Base-by-base conservation (phyloP, 2,888 invertebrate species). In the Helleia helle region DNA sequence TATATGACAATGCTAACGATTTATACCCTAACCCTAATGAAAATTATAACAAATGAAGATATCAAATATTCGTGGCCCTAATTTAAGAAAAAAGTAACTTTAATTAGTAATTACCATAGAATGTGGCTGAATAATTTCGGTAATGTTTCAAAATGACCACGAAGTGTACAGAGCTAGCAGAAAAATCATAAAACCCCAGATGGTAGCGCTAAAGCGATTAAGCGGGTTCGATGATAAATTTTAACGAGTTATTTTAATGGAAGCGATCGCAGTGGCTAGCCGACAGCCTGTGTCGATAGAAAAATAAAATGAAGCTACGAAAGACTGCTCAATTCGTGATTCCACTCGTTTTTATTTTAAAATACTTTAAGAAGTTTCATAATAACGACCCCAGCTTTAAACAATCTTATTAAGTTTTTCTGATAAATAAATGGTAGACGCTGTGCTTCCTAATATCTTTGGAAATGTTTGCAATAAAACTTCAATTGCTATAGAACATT, bases 231-330 rank as follows among this genome's bases (percentile, higher is more conserved):
- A 84, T 83, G 83, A 84, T 84, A 84, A 83, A 84, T 84, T 84
- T 84, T 84, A 84, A 84, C 83, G 83, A 84, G 83, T 81, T 81
- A 84, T 84, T 83, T 84, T 83, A 84, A 84, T 80, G 83, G 81
- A 73, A 73, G 79, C 79, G 77, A 84, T 84, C 81, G 72, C 75
- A 79, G 80, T 71, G 81, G 81, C 77, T 67, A 65, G 68, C 71
- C 71, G 63, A 73, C 77, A 72, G 75, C 70, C 74, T 71, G 77
- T 62, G 64, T 65, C 70, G 71, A 79, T 79, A 81, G 79, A 77
- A 84, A 83, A 80, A 83, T 77, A 79, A 79, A 80, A 74, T 67
- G 72, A 68, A 68, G 69, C 68, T 66, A 65, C 65, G 66, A 76
- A 80, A 77, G 58, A 71, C 69, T 69, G 64, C 67, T 72, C 68